Evolutionary conservation across 92 coral and sea anemone genomes (phyloP).

Genomic region (Anthopleura xanthogrammica): DNA sequence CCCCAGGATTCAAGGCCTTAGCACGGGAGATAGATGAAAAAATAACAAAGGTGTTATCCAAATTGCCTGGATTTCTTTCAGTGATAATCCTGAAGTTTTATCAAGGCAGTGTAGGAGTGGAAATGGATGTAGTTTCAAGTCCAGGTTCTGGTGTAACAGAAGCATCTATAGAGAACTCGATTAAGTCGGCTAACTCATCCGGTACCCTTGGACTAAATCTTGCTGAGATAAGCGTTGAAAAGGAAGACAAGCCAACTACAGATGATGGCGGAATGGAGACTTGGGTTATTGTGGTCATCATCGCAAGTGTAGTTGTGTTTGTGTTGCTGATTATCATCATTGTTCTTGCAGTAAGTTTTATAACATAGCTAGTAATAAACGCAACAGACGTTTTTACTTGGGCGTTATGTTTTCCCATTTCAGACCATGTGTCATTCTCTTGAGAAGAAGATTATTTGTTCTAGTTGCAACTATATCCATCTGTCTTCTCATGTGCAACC

Average conservation of each 20-base stretch:
- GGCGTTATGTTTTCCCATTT: no score
- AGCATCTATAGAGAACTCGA: not conserved
- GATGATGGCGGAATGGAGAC: not conserved
- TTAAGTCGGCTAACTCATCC: slow-evolving; percentile 23
- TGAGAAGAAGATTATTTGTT: no score
- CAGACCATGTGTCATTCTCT: no score
- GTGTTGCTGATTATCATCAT: slow-evolving; percentile 22
- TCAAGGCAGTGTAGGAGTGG: slow-evolving; percentile 22
- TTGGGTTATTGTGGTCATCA: slow-evolving; percentile 38
- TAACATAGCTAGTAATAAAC: not conserved
- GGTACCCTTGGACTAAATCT: slow-evolving; percentile 20
- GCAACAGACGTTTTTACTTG: no score
- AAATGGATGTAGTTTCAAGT: slow-evolving; percentile 5
- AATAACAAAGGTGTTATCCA: not conserved
- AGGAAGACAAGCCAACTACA: not conserved
- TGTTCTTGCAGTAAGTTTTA: slow-evolving; percentile 24
- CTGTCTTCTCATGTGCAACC: no score
- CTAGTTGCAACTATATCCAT: no score
- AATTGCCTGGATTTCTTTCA: not conserved
- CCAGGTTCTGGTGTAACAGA: slow-evolving; percentile 6
- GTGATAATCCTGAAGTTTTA: not conserved
- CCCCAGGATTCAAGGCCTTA: slow-evolving; percentile 4
- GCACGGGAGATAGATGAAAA: not conserved
- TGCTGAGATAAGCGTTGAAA: not conserved
- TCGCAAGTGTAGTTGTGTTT: slow-evolving; percentile 17